Evolutionary conservation across 2,888 invertebrate species (phyloP), one percentile per base, ranked within the genome.

Genomic region (Hirtodrosophila duncani): DNA sequence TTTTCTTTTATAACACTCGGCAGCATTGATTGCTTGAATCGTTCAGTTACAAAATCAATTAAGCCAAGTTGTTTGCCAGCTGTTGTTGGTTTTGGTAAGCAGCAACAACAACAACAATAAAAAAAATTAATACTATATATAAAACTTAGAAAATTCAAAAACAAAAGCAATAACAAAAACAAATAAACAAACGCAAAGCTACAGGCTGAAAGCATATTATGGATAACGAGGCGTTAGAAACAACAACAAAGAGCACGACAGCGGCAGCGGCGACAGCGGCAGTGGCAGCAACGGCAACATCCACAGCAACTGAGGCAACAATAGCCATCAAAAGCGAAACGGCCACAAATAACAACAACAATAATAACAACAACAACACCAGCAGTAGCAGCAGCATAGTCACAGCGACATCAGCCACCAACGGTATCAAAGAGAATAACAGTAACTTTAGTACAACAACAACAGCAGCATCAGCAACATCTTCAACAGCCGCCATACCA

Each of bases 401-500:
- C 68, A 56, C 57, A 78, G 63, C 74, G 69, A 59, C 67, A 66
- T 57, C 75, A 53, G 69, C 84, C 71, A 82, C 82, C 78, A 86
- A 86, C 80, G 85, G 86, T 61, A 84, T 86, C 53, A 85, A 81
- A 81, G 86, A 85, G 67, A 86, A 83, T 78, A 85, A 79, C 69
- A 85, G 79, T 79, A 85, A 81, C 74, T 83, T 77, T 72, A 81
- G 82, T 74, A 81, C 82, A 74, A 64, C 72, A 70, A 57, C 72
- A 68, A 20, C 68, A 41, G 29, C 58, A 41, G 10, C 51, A 39
- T 8, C 46, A 48, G 13, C 58, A 61, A 52, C 80, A 72, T 59
- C 72, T 57, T 68, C 49, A 52, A 59, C 62, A 59, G 62, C 57
- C 38, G 55, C 66, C 58, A 72, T 69, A 71, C 79, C 84, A 36